phyloP scores from a whole-genome alignment of 2,888 invertebrate genomes.

The Cheilosia vernalis region DNA sequence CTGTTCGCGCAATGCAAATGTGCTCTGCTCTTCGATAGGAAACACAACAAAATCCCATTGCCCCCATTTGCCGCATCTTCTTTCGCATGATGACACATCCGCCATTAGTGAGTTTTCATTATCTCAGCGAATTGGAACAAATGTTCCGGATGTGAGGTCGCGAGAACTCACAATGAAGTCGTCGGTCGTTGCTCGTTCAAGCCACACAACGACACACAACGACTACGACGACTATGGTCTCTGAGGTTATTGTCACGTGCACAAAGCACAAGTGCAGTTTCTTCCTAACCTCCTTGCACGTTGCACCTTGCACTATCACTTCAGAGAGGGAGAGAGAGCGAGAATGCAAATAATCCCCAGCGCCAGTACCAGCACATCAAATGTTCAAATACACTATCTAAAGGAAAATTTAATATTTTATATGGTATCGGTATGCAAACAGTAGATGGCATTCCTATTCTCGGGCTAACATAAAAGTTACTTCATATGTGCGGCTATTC shows the following conservation, averaged over 20 bases:
- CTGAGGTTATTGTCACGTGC: constrained; percentile 61
- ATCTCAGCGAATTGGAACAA: constrained; percentile 68
- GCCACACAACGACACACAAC: background rate
- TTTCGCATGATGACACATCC: constrained; percentile 62
- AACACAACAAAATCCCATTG: constrained; percentile 58
- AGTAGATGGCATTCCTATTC: background rate
- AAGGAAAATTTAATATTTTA: constrained; percentile 62
- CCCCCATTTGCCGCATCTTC: constrained; percentile 55
- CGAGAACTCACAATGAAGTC: constrained; percentile 36
- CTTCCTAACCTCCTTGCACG: constrained; percentile 30
- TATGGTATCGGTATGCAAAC: constrained; percentile 63
- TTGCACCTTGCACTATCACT: constrained; percentile 38
- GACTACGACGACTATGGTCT: constrained; percentile 10
- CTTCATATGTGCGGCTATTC: background rate
- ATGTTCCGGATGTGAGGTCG: constrained; percentile 62
- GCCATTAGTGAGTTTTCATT: constrained; percentile 71
- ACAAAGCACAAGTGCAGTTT: constrained; percentile 24
- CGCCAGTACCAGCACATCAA: constrained; percentile 40
- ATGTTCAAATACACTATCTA: constrained; percentile 48
- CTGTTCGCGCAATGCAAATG: constrained; percentile 35
- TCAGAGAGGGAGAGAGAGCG: constrained; percentile 27
- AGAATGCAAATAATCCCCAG: constrained; percentile 58
- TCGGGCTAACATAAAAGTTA: background rate
- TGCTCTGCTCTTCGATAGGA: constrained; percentile 28
- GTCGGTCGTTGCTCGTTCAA: constrained; percentile 6